Evolutionary conservation across 2,888 invertebrate species (phyloP), one percentile per base, ranked within the genome.

Genomic region (Miltochrista miniata): DNA sequence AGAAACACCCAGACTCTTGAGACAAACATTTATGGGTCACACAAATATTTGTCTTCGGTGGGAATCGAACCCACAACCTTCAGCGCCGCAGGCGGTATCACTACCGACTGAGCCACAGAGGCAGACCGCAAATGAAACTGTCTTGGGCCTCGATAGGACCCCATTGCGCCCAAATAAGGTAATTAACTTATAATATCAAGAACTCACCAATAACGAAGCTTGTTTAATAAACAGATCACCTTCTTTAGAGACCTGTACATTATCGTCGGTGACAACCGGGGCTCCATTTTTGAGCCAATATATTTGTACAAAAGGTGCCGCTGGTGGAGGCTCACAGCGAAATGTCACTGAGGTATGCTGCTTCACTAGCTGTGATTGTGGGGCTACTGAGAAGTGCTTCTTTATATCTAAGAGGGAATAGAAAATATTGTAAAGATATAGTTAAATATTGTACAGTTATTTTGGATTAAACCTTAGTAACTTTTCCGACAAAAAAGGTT

Each of bases 301-400:
- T 46, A 98, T 94, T 71, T 96, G 94, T 0, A 98, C 97, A 44
- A 95, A 94, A 1, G 98, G 98, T 48, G 96, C 94, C 7, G 98
- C 98, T 30, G 94, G 94, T 0, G 98, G 98, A 5, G 98, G 95
- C 62, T 97, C 94, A 81, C 98, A 98, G 39, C 96, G 94, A 63
- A 98, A 93, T 73, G 97, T 96, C 40, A 96, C 96, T 56, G 96
- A 94, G n/a, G 95, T 94, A 66, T 96, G 96, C 61, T 97, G 93
- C 81, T 97, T 96, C 33, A 97, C 96, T 44, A 95, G 93, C 58
- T 95, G 93, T 1, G 96, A 95, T 70, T 96, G 95, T 7, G 98
- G 98, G n/a, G 96, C 95, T 58, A 96, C 94, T 68, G 95, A 95
- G 93, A 98, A 98, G 81, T 96, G 95, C 87, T 97, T 98, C 88